These are phyloP conservation scores for Amblyteles armatorius DNA, from an alignment of 2,888 invertebrate genomes.

Conservation along the genomic window DNA sequence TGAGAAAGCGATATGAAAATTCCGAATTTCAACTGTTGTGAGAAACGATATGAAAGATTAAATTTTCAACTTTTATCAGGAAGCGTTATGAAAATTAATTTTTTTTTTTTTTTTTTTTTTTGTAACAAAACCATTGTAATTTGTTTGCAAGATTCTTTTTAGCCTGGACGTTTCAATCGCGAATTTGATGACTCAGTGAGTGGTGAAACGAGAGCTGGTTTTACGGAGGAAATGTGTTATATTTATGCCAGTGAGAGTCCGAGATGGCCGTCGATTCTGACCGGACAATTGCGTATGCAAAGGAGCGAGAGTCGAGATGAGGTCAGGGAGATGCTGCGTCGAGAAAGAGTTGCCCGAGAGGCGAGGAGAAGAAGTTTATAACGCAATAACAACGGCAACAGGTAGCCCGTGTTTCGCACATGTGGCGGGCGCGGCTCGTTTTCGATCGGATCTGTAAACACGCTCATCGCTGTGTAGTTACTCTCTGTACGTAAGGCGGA, in stretches of 20 bases:
- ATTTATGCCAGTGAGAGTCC: conserved; percentile 53
- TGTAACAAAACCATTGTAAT: neutral
- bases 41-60: no score
- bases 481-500: conserved; percentile 52
- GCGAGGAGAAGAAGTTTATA: conserved; percentile 32
- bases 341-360: conserved; percentile 53
- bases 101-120: neutral
- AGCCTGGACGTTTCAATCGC: neutral
- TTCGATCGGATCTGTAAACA: conserved; percentile 71
- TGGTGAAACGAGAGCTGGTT: neutral
- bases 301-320: conserved; percentile 53
- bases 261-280: conserved; percentile 49
- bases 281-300: conserved; percentile 57
- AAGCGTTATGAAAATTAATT: no score
- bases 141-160: neutral
- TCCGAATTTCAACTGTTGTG: no score
- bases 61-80: no score
- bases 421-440: conserved; percentile 61
- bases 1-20: no score
- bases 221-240: neutral
- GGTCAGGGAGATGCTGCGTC: conserved; percentile 55
- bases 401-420: conserved; percentile 58
- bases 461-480: conserved; percentile 69
- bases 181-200: neutral
- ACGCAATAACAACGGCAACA: conserved; percentile 49